Conservation (phyloP, 1,140 invertebrate species). For the Sipha flava region DNA sequence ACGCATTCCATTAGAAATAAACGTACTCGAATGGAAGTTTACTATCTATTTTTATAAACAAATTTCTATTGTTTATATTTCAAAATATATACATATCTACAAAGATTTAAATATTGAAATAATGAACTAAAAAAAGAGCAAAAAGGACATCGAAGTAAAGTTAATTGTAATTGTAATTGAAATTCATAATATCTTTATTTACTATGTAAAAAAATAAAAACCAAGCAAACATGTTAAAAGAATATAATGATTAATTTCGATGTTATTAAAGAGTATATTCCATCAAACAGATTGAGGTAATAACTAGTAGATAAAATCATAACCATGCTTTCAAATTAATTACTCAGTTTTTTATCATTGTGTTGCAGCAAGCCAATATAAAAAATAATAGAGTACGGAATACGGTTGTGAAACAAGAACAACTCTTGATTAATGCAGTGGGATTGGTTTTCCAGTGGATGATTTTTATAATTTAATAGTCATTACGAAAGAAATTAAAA, state of each 20-base stretch:
- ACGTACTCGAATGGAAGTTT: too few relatives aligned
- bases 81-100: too few relatives aligned
- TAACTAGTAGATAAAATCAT: background rate
- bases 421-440: background rate
- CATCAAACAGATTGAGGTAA: background rate
- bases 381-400: background rate
- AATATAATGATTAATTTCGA: background rate
- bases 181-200: background rate
- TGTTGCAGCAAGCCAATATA: background rate
- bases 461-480: slow-evolving; percentile 22
- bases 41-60: too few relatives aligned
- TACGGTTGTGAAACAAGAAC: background rate
- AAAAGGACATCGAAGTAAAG: too few relatives aligned
- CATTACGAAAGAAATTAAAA: slow-evolving; percentile 29
- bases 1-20: too few relatives aligned
- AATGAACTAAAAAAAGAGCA: too few relatives aligned
- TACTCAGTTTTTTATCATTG: background rate
- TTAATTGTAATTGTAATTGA: background rate
- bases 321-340: slow-evolving; percentile 4
- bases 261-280: background rate
- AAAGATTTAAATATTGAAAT: too few relatives aligned
- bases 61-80: too few relatives aligned
- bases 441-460: slow-evolving; percentile 7
- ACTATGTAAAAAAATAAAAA: background rate
- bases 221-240: background rate